A percentile compares a stretch with the other conserved stretches of the same genome.
phyloP scores from a whole-genome alignment of 1,140 invertebrate genomes.

The Berghia stephanieae region DNA sequence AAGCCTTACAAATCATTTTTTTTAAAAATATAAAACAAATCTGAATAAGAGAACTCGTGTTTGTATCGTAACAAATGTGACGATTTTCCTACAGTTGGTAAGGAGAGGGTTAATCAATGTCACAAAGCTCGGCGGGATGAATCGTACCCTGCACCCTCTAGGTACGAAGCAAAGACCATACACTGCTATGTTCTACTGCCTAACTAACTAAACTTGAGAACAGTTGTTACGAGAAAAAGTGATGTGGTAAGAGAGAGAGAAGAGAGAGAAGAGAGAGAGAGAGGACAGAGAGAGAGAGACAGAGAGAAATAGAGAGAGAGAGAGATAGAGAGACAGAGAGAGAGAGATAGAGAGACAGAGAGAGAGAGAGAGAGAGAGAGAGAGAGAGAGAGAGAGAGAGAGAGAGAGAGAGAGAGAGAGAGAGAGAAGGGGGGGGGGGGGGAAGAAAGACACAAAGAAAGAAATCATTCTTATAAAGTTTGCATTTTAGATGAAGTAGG shows the following conservation, averaged over 20 bases:
- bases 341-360: constrained; percentile 22
- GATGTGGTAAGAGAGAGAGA: background rate
- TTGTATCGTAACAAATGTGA: no score
- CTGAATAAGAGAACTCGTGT: no score
- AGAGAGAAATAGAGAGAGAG: background rate
- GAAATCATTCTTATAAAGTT: background rate
- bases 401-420: constrained; percentile 15
- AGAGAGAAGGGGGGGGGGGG: constrained; percentile 18
- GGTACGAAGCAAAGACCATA: background rate
- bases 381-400: constrained; percentile 21
- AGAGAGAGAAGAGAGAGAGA: background rate
- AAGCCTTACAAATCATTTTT: no score
- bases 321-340: constrained; percentile 10
- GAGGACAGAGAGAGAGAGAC: background rate
- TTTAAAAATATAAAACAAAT: no score
- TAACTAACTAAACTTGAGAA: background rate
- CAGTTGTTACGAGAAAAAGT: background rate
- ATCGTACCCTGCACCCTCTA: no score
- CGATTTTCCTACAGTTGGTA: no score
- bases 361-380: background rate
- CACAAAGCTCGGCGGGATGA: no score
- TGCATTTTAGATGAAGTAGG: background rate
- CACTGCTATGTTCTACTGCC: background rate
- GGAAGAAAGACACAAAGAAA: constrained; percentile 20
- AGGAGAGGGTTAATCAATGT: no score